These are phyloP conservation scores for Centropristis striata DNA, from an alignment of 2,113 vertebrate genomes.

Conservation along the genomic window DNA sequence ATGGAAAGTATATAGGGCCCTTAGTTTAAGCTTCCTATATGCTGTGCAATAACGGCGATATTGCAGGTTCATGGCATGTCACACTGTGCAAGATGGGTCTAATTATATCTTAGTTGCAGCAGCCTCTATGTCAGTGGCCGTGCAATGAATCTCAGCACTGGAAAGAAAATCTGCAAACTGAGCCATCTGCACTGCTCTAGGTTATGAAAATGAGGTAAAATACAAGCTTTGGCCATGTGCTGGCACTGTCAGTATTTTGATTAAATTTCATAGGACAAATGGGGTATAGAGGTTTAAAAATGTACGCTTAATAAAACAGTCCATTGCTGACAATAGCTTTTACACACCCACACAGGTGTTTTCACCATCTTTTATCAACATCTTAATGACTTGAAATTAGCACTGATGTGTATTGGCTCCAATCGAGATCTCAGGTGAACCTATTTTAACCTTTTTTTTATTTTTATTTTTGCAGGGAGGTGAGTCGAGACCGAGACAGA, in stretches of 20 bases:
- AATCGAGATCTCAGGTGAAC: not conserved
- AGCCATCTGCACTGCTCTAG: not conserved
- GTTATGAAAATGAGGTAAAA: not conserved
- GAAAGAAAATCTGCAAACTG: not conserved
- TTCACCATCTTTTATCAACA: not conserved
- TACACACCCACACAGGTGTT: not conserved
- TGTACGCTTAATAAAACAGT: not conserved
- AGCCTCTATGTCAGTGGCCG: not conserved
- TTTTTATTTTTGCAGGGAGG: slow-evolving; percentile 83
- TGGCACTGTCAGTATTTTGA: not conserved
- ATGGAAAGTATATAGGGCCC: no score
- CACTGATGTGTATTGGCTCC: not conserved
- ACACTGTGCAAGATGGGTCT: not conserved
- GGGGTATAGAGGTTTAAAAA: not conserved
- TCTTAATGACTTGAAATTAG: not conserved
- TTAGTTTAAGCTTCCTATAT: not conserved
- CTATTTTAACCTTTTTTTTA: not conserved
- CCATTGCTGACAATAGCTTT: not conserved
- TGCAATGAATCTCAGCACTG: not conserved
- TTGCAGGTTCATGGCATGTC: not conserved
- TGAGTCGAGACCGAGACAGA: slow-evolving; percentile 91
- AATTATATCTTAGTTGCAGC: not conserved
- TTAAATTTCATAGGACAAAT: not conserved
- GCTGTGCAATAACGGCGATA: not conserved
- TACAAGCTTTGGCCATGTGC: not conserved